Base-by-base conservation (phyloP, 1,140 invertebrate genomes). In the Leptoteleia sp. region DNA sequence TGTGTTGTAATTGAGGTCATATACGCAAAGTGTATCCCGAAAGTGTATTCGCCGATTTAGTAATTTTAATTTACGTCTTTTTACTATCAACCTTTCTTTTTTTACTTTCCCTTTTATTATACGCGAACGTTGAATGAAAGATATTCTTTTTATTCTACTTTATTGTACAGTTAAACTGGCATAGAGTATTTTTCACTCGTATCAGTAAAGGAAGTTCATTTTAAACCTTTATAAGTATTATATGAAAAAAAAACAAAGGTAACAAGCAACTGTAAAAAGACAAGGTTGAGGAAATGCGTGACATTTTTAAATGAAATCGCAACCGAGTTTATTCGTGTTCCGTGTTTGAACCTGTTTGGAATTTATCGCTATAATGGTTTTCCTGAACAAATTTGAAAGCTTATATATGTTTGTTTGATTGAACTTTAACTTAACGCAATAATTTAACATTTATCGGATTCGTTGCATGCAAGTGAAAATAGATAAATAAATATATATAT, bases 341-440 rank as follows among this genome's bases (percentile, higher is more conserved):
- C 22, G 61, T 67, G 50, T 54, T 22, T 65, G 55, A 76, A 59
- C 45, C 62, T 68, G 72, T 76, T 76, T 76, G 72, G 72, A 67
- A 76, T 76, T 31, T 68, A 68, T 67, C 37, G 8, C 1, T 29
- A 19, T 1, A 52, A 59, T 38, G 22, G 3, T 22, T 29, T 45
- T 45, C 13, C 25, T 4, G n/a, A 50, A 40, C 16, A 7, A 68
- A 55, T 25, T 31, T n/a, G 19, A 55, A 15, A 15, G n/a, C 22
- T 25, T 40, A 6, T 48, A 47, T 22, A 37, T 40, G 33, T 38
- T 61, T 25, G 0, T 45, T 16, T 50, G 8, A 27, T 29, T 2
- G 8, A 9, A 47, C 7, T 50, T 27, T n/a, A n/a, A n/a, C n/a
- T n/a, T n/a, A n/a, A n/a, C n/a, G n/a, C n/a, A n/a, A n/a, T n/a